Conservation (phyloP, 1,140 invertebrate genomes). For the Acyrthosiphon pisum region DNA sequence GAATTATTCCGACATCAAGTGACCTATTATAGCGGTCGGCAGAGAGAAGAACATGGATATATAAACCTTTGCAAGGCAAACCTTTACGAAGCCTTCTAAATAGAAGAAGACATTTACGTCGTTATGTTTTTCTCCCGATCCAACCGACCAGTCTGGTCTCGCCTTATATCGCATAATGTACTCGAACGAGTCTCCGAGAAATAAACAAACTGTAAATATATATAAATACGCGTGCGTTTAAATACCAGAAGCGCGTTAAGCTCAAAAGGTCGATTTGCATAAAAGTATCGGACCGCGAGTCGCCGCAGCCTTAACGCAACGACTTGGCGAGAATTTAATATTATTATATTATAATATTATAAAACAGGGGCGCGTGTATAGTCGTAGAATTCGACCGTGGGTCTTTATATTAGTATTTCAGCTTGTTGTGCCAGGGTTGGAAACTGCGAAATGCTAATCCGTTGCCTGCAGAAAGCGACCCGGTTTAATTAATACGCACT, state of each 20-base stretch:
- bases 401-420: conserved; percentile 34
- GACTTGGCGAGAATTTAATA: conserved; percentile 31
- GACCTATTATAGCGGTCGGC: no score
- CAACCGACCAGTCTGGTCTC: neutral
- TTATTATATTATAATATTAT: conserved; percentile 11
- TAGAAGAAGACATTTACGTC: neutral
- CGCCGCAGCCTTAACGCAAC: neutral
- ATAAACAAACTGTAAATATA: conserved; percentile 13
- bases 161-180: neutral
- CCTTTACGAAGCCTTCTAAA: neutral
- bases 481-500: conserved; percentile 3
- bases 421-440: neutral
- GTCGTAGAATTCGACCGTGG: neutral
- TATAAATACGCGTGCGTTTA: neutral
- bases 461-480: neutral
- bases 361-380: neutral
- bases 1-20: neutral
- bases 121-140: no score
- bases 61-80: no score
- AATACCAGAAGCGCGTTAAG: neutral
- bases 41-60: neutral
- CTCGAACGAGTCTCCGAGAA: neutral
- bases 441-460: conserved; percentile 11
- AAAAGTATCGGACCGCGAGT: conserved; percentile 20
- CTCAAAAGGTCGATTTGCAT: conserved; percentile 34